Evolutionary conservation across 2,797 vertebrate genomes (phyloP).

Genomic region (Sebastes minor): DNA sequence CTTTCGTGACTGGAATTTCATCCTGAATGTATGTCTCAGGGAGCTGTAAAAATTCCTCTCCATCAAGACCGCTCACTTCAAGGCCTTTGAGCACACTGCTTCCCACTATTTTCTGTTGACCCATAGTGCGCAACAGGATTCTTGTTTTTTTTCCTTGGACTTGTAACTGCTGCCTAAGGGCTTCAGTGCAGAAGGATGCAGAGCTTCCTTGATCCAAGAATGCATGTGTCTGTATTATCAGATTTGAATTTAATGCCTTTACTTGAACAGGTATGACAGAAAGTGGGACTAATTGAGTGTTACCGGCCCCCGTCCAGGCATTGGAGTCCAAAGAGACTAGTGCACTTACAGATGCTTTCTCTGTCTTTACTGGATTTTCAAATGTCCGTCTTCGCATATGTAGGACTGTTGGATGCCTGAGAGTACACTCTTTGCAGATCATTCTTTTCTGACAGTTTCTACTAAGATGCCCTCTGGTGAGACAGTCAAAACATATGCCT

Average conservation of each 20-base stretch:
- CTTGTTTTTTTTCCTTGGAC: neutral
- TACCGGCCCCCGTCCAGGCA: too few species aligned
- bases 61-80: neutral
- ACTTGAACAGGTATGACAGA: neutral
- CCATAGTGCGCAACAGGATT: neutral
- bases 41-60: neutral
- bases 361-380: too few species aligned
- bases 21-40: neutral
- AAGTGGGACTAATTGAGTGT: too few species aligned
- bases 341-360: too few species aligned
- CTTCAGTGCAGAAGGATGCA: neutral
- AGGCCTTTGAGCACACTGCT: neutral
- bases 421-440: too few species aligned
- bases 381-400: too few species aligned
- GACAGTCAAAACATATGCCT: too few species aligned
- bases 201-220: neutral
- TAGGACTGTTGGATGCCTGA: too few species aligned
- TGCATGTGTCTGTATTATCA: neutral
- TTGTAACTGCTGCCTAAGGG: neutral
- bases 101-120: neutral
- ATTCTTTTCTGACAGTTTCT: too few species aligned
- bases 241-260: neutral
- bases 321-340: too few species aligned
- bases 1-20: neutral
- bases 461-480: too few species aligned